These are phyloP conservation scores for Cephus pulcher DNA, from an alignment of 2,888 invertebrate species.

Conservation along the genomic window DNA sequence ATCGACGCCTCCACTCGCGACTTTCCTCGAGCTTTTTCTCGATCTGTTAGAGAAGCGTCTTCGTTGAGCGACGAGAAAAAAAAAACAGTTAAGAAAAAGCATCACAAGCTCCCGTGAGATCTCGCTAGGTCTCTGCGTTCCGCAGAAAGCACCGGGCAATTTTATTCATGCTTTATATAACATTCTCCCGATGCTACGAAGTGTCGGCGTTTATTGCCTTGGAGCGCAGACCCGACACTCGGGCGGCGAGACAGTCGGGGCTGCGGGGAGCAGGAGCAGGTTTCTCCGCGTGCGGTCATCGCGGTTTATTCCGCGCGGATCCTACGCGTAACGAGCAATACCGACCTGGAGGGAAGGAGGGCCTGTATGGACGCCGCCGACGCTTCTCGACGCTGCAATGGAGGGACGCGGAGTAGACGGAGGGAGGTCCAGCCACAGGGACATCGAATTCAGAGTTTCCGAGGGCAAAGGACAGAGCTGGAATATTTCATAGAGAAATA, in stretches of 20 bases:
- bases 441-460: not conserved
- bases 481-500: too few species aligned
- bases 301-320: not conserved
- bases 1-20: not conserved
- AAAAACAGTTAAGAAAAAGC: not conserved
- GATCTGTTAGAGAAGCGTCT: not conserved
- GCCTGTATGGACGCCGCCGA: too few species aligned
- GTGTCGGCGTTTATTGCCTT: constrained; percentile 51
- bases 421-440: not conserved
- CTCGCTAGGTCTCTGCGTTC: not conserved
- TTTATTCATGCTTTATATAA: constrained; percentile 56
- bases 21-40: not conserved
- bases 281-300: not conserved
- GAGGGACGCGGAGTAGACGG: too few species aligned
- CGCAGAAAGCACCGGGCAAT: constrained; percentile 31
- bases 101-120: not conserved
- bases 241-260: not conserved
- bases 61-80: not conserved
- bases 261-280: not conserved
- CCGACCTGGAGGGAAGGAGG: not conserved
- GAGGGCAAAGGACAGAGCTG: too few species aligned
- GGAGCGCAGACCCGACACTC: constrained; percentile 14
- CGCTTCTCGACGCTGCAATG: too few species aligned
- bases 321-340: not conserved
- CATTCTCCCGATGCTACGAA: constrained; percentile 43